Percentiles rank a stretch among this genome's conserved stretches.
phyloP scores from a whole-genome alignment of 1,140 invertebrate species.

The Aphelenchoides besseyi region DNA sequence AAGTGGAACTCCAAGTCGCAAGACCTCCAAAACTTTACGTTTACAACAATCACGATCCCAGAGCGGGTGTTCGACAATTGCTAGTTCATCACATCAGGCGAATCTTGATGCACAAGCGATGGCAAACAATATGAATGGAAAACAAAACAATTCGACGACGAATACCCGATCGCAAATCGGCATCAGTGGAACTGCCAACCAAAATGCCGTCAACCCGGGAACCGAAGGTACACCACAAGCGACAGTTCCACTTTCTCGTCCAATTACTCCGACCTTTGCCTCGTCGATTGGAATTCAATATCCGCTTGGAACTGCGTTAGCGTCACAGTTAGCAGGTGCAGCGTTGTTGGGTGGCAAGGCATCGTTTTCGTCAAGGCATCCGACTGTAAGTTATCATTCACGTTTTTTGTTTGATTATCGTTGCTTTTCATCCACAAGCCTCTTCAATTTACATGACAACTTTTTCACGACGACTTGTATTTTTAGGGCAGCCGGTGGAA shows the following conservation, averaged over 20 bases:
- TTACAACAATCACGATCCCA: background rate
- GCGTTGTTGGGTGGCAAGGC: slow-evolving; percentile 10
- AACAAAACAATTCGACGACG: background rate
- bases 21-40: background rate
- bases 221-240: background rate
- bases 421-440: slow-evolving; percentile 4
- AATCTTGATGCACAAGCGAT: background rate
- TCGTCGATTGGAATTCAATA: slow-evolving; percentile 24
- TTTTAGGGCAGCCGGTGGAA: slow-evolving; percentile 7
- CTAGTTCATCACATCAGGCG: background rate
- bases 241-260: background rate
- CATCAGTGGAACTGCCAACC: background rate
- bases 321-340: slow-evolving; percentile 22
- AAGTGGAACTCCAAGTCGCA: slow-evolving; percentile 6
- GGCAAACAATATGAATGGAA: background rate
- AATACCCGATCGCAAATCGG: background rate
- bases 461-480: background rate
- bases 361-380: background rate
- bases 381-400: background rate
- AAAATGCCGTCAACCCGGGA: background rate
- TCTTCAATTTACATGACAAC: background rate
- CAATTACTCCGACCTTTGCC: slow-evolving; percentile 1
- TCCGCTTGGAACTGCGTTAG: slow-evolving; percentile 19
- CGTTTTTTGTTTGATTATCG: background rate
- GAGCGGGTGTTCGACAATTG: background rate